Base-by-base conservation (phyloP, 2,888 invertebrate genomes). In the Aphelenchoides bicaudatus region DNA sequence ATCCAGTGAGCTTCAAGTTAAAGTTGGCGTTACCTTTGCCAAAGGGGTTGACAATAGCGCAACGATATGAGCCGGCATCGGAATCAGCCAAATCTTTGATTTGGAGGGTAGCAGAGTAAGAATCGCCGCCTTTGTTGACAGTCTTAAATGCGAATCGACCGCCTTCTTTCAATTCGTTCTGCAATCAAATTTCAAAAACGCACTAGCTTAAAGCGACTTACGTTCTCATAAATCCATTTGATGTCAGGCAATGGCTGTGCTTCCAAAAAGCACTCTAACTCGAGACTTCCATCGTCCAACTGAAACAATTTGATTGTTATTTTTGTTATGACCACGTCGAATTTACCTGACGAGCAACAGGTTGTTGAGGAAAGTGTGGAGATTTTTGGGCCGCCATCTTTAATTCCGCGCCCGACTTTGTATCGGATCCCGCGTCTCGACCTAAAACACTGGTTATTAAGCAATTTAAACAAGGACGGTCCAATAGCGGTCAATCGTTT, bases 1-100 rank as follows among this genome's bases (percentile, higher is more conserved):
- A 79, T 70, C 78, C 79, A 30, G 79, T 79, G 28, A 79, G 70
- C 61, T 79, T 79, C 34, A 79, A 65, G 69, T 79, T 79, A 72
- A 79, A 79, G 72, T 79, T 79, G 67, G 79, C 79, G 58, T 79
- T 79, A 60, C 79, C 79, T 66, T 79, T 79, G 60, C 79, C 79
- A 65, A 76, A 78, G 31, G 79, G 78, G 62, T 79, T 79, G 56
- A 77, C 79, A 50, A 79, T 79, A 62, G 78, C 76, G 63, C 79
- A 79, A 55, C 75, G 68, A 73, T 79, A 79, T 43, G 78, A 74
- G 56, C 79, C 79, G 43, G 79, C 79, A 57, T 79, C 79, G 34
- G 71, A 67, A 57, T 79, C 79, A 53, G 79, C 79, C 47, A 79
- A 66, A 48, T 79, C 78, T 70, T 78, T 78, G 63, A 79, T 79